Conservation (phyloP, 2,888 invertebrate species). For the Xanthia togata region DNA sequence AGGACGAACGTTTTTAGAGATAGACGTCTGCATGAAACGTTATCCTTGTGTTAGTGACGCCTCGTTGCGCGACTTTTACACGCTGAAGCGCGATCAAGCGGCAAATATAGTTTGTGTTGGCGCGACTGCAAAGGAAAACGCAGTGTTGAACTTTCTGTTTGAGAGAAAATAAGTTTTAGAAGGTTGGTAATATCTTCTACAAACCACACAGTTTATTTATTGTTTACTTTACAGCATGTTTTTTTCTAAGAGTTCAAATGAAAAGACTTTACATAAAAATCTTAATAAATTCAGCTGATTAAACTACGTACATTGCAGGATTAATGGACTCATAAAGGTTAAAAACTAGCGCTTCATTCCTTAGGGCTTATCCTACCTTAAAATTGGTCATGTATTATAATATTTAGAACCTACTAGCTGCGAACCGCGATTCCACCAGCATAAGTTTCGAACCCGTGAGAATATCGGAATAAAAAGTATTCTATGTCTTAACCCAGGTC, state of each 20-base stretch:
- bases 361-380: not conserved
- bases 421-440: too few species aligned
- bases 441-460: too few species aligned
- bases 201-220: not conserved
- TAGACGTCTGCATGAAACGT: slow-evolving; percentile 62
- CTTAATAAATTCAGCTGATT: not conserved
- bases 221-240: not conserved
- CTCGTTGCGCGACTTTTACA: slow-evolving; percentile 55
- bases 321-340: not conserved
- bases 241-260: not conserved
- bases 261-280: not conserved
- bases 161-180: slow-evolving; percentile 14
- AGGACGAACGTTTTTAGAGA: slow-evolving; percentile 40
- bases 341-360: not conserved
- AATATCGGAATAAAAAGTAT: too few species aligned
- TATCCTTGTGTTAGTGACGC: slow-evolving; percentile 60
- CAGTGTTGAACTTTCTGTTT: slow-evolving; percentile 18
- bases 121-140: slow-evolving; percentile 34
- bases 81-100: slow-evolving; percentile 41
- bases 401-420: too few species aligned
- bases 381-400: not conserved
- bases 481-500: too few species aligned
- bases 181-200: slow-evolving; percentile 5
- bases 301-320: not conserved
- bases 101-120: slow-evolving; percentile 53